Percentiles rank a stretch among this genome's conserved stretches.
phyloP scores from a whole-genome alignment of 2,797 vertebrate genomes.

The Poeciliopsis turneri region DNA sequence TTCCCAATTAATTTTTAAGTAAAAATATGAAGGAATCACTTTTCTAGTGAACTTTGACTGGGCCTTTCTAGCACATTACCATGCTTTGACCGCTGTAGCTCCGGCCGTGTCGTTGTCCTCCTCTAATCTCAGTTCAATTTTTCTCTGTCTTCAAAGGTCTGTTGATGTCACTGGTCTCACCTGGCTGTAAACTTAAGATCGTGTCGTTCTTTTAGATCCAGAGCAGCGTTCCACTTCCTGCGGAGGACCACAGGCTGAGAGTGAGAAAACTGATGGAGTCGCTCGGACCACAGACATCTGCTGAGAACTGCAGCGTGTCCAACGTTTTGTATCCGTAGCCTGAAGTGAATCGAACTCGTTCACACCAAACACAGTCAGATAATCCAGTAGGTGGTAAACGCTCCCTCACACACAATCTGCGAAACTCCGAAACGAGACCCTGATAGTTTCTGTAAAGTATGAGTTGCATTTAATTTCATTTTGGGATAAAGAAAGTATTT shows the following conservation, averaged over 20 bases:
- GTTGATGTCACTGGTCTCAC: background rate
- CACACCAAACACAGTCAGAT: conserved; percentile 5
- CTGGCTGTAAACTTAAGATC: background rate
- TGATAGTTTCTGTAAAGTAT: background rate
- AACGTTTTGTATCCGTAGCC: conserved; percentile 64
- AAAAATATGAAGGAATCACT: background rate
- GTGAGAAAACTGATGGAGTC: conserved; percentile 56
- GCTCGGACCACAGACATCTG: conserved; percentile 37
- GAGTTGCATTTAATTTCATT: too few species aligned
- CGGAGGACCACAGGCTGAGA: conserved; percentile 58
- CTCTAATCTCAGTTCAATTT: background rate
- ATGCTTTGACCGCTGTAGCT: background rate
- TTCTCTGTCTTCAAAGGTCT: background rate
- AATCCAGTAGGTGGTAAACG: background rate
- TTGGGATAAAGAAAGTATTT: too few species aligned
- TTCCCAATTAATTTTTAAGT: background rate
- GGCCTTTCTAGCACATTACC: background rate
- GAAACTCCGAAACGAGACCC: background rate
- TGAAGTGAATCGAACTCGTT: conserved; percentile 31
- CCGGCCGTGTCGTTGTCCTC: background rate
- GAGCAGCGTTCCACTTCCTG: conserved; percentile 37
- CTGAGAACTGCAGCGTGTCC: conserved; percentile 37
- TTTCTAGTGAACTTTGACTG: background rate
- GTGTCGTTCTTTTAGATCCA: conserved; percentile 58
- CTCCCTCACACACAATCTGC: background rate